Conservation (phyloP, 35 echinoderm and acorn worm species). For the Ophiothrix spiculata region DNA sequence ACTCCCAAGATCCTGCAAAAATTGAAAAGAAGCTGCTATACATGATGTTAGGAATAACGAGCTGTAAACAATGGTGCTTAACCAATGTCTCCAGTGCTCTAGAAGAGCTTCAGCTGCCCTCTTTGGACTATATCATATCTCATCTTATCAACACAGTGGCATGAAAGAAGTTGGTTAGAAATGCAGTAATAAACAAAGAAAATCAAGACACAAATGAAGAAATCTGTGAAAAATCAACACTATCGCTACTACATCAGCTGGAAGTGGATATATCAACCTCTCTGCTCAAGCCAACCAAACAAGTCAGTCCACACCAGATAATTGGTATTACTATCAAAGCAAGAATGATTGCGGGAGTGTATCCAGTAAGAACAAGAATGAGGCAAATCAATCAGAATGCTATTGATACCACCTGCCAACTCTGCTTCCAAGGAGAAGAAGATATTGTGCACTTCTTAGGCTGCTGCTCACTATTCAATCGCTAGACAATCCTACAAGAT, state of each 20-base stretch:
- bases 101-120: no score
- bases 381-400: neutral
- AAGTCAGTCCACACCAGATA: no score
- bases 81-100: no score
- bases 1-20: neutral
- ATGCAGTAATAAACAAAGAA: neutral
- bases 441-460: neutral
- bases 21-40: neutral
- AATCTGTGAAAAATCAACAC: neutral
- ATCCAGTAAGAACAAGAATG: no score
- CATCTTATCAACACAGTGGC: neutral
- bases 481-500: neutral
- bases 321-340: neutral
- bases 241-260: neutral
- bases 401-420: neutral
- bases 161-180: neutral
- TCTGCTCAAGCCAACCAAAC: no score
- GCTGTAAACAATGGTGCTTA: neutral
- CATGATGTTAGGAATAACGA: neutral
- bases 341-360: neutral
- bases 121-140: neutral
- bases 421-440: neutral
- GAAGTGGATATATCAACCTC: no score
- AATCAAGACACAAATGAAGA: neutral
- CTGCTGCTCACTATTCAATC: neutral